These are phyloP conservation scores for Sitobion miscanthi DNA, from an alignment of 1,140 invertebrate species.

Conservation along the genomic window DNA sequence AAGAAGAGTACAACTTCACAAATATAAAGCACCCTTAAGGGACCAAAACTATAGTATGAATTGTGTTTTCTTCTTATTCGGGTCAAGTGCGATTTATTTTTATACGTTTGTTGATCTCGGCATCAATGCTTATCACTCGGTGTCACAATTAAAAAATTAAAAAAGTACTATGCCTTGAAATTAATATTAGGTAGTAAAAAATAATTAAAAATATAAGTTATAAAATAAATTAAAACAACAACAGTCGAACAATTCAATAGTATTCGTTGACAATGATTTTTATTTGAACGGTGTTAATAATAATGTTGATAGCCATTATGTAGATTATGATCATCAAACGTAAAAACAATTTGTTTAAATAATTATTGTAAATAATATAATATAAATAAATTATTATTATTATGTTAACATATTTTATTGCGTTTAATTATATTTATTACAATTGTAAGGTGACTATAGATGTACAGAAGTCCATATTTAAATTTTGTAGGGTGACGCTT, in stretches of 20 bases:
- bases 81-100: background rate
- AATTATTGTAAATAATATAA: background rate
- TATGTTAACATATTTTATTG: no score
- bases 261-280: background rate
- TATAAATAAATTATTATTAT: no score
- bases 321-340: background rate
- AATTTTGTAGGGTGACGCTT: no score
- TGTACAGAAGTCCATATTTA: no score
- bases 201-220: background rate
- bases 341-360: background rate
- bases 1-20: background rate
- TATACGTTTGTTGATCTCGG: background rate
- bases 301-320: background rate
- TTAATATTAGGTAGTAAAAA: background rate
- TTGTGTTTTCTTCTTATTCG: background rate
- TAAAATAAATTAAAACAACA: no score
- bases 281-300: background rate
- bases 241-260: background rate
- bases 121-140: background rate
- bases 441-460: no score
- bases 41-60: background rate
- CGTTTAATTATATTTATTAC: no score
- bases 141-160: background rate
- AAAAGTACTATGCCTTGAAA: background rate
- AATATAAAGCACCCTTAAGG: background rate